Conservation (phyloP, 2,797 vertebrate genomes). For the Staurois parvus region DNA sequence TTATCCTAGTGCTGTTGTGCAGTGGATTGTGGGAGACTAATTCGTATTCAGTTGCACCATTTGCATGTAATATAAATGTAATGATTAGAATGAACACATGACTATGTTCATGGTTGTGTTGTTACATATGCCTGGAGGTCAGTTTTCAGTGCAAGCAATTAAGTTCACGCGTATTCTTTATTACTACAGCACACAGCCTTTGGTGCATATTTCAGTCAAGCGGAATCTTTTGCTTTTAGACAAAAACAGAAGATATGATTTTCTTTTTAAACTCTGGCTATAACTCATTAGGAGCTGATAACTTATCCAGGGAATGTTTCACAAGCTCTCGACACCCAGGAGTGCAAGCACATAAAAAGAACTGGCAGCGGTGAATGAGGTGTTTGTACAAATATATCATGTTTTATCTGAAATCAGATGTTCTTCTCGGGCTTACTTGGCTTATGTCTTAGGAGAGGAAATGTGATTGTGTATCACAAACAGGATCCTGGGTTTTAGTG, state of each 20-base stretch:
- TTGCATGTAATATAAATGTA: no score
- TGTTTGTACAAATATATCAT: conserved; percentile 33
- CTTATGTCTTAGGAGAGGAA: conserved; percentile 52
- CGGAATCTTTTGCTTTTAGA: not conserved
- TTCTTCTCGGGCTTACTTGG: conserved; percentile 30
- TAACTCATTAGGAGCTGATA: conserved; percentile 21
- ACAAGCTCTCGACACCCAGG: conserved; percentile 39
- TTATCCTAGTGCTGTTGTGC: no score
- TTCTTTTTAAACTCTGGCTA: conserved; percentile 9
- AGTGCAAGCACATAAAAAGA: conserved; percentile 20
- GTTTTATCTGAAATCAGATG: conserved; percentile 50
- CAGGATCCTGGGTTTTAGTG: conserved; percentile 30
- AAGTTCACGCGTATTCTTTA: no score
- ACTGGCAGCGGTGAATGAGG: conserved; percentile 28
- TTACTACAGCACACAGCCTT: no score
- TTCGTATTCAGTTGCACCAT: no score
- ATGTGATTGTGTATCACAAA: conserved; percentile 41
- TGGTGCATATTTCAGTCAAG: no score
- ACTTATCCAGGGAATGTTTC: conserved; percentile 17
- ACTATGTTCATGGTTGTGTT: no score
- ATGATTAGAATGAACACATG: no score
- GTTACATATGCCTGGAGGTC: no score
- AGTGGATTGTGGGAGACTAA: no score
- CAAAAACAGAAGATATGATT: not conserved
- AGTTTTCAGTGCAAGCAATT: no score